phyloP scores from a whole-genome alignment of 2,797 vertebrate genomes.

The Coccyzus lansbergi region DNA sequence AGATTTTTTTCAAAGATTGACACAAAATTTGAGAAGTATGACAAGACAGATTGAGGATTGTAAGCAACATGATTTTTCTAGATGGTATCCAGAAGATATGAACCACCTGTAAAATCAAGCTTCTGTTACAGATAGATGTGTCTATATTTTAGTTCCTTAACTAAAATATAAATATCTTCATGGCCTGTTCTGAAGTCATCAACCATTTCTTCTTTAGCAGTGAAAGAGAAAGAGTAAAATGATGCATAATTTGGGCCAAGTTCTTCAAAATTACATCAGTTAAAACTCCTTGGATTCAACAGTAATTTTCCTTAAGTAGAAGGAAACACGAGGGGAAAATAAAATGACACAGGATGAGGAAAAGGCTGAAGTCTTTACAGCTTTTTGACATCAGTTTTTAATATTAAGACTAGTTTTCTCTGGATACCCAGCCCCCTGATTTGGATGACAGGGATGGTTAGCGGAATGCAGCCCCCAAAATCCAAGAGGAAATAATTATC shows the following conservation, averaged over 20 bases:
- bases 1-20: accelerated
- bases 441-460: no score
- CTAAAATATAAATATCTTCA: background rate
- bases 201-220: background rate
- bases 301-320: background rate
- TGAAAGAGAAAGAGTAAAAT: background rate
- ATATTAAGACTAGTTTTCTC: no score
- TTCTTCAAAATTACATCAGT: background rate
- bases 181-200: background rate
- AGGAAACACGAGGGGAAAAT: background rate
- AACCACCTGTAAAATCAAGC: background rate
- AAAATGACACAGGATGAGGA: no score
- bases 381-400: no score
- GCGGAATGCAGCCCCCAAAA: no score
- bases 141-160: background rate
- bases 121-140: background rate
- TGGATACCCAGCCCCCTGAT: no score
- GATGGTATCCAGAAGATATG: background rate
- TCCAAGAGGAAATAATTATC: no score
- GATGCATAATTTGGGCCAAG: background rate
- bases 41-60: background rate
- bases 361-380: no score
- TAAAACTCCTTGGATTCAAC: background rate
- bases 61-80: background rate
- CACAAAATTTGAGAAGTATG: background rate